These are phyloP conservation scores for Virgularia gustaviana DNA, from an alignment of 92 coral and sea anemone species.

Conservation along the genomic window DNA sequence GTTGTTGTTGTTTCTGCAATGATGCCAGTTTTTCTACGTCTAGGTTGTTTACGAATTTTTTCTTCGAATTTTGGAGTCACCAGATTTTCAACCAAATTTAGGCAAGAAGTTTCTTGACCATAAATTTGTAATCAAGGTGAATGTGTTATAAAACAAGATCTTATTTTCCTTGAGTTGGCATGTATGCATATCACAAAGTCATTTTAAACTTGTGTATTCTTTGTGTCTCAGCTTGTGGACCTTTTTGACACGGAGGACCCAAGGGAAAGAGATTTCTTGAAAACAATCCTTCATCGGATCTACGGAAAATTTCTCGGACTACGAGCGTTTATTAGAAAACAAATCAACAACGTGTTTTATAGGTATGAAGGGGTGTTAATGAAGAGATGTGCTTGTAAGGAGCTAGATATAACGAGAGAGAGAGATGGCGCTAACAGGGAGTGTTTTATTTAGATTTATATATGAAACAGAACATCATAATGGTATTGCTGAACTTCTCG, in stretches of 20 bases:
- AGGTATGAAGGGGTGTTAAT: slow-evolving; percentile 47
- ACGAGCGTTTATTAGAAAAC: slow-evolving; percentile 89
- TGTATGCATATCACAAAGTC: not conserved
- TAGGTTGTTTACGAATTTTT: slow-evolving; percentile 94
- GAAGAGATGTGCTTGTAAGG: not conserved
- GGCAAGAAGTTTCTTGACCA: slow-evolving; percentile 91
- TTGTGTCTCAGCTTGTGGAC: slow-evolving; percentile 83
- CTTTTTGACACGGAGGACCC: slow-evolving; percentile 98
- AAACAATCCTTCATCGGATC: slow-evolving; percentile 95
- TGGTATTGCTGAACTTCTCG: slow-evolving; percentile 96
- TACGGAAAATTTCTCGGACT: slow-evolving; percentile 97
- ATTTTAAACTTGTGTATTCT: too few relatives aligned
- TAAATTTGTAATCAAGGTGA: slow-evolving; percentile 89
- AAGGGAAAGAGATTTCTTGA: slow-evolving; percentile 89
- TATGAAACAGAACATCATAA: slow-evolving; percentile 97
- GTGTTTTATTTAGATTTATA: slow-evolving; percentile 67
- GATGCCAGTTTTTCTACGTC: slow-evolving; percentile 15
- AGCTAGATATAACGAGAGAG: not conserved
- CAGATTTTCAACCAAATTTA: slow-evolving; percentile 81
- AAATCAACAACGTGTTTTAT: slow-evolving; percentile 94
- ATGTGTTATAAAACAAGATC: not conserved
- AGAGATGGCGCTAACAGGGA: not conserved
- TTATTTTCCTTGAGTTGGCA: not conserved
- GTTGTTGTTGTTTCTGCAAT: not conserved
- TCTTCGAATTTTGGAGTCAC: slow-evolving; percentile 88